A percentile compares a stretch with the other conserved stretches of the same genome.
phyloP scores from a whole-genome alignment of 2,797 vertebrate genomes.

The Girardinus metallicus region DNA sequence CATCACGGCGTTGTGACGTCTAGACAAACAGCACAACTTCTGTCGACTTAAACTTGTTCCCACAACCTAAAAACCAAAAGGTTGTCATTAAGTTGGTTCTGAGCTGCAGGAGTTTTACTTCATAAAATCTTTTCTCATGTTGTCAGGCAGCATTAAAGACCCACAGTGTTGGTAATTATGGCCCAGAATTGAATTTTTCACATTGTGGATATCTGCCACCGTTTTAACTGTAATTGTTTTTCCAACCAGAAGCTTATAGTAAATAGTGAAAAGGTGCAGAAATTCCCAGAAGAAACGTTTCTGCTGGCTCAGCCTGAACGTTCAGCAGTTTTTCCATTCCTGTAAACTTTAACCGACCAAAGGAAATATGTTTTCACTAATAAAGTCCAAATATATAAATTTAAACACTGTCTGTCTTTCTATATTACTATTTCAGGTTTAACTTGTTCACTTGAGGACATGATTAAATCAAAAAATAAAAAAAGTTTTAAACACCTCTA shows the following conservation, averaged over 20 bases:
- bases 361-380: not conserved
- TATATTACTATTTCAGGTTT: not conserved
- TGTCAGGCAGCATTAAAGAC: slow-evolving; percentile 9
- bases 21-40: not conserved
- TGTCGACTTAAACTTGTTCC: not conserved
- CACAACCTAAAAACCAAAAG: not conserved
- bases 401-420: not conserved
- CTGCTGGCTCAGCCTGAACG: slow-evolving; percentile 57
- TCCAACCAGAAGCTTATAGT: slow-evolving; percentile 46
- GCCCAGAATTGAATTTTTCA: slow-evolving; percentile 32
- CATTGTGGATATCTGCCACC: slow-evolving; percentile 31
- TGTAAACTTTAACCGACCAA: not conserved
- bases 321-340: slow-evolving; percentile 17
- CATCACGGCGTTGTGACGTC: not conserved
- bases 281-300: slow-evolving; percentile 52
- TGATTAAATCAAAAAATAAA: not conserved
- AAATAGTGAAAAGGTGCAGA: slow-evolving; percentile 51
- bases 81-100: not conserved
- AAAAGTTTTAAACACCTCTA: not conserved
- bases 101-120: slow-evolving; percentile 19
- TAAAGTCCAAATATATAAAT: not conserved
- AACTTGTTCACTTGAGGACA: not conserved
- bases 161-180: slow-evolving; percentile 20
- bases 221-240: slow-evolving; percentile 51
- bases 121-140: slow-evolving; percentile 14